Evolutionary conservation across 2,888 invertebrate genomes (phyloP).

Genomic region (Eupelmus urozonus): DNA sequence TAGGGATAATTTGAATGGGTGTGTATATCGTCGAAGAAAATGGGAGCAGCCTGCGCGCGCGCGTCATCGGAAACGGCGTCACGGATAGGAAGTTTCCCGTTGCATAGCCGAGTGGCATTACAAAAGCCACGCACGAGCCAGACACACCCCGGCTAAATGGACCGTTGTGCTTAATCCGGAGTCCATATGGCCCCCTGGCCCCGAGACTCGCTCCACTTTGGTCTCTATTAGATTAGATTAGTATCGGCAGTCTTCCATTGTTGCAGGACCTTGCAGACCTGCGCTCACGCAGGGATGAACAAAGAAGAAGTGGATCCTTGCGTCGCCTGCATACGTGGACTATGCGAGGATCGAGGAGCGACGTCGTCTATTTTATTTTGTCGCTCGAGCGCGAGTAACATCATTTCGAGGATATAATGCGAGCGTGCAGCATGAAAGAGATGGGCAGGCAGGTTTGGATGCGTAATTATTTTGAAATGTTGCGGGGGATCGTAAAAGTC

Average conservation of each 20-base stretch:
- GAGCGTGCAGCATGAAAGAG: background rate
- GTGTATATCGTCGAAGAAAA: slow-evolving; percentile 34
- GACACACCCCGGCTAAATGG: slow-evolving; percentile 57
- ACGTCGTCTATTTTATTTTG: slow-evolving; percentile 30
- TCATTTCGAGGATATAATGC: slow-evolving; percentile 5
- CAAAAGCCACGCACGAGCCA: slow-evolving; percentile 44
- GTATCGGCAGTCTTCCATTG: slow-evolving; percentile 55
- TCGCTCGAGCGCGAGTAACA: slow-evolving; percentile 30
- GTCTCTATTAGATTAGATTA: slow-evolving; percentile 59
- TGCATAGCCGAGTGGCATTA: slow-evolving; percentile 20
- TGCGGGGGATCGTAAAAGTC: background rate
- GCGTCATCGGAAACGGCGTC: slow-evolving; percentile 55
- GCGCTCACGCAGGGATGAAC: background rate
- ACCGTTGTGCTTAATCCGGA: slow-evolving; percentile 58
- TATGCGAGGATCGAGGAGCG: background rate
- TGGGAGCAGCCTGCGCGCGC: slow-evolving; percentile 2
- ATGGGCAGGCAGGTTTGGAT: background rate
- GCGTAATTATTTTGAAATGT: slow-evolving; percentile 22
- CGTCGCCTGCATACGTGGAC: no score
- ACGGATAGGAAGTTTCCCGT: slow-evolving; percentile 51
- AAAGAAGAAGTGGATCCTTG: slow-evolving; percentile 30
- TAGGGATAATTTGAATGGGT: slow-evolving; percentile 25
- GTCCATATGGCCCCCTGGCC: slow-evolving; percentile 56
- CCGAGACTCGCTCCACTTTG: slow-evolving; percentile 3
- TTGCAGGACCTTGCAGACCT: slow-evolving; percentile 20